phyloP scores from a whole-genome alignment of 2,888 invertebrate genomes.

The Caenorhabditis zanzibari region DNA sequence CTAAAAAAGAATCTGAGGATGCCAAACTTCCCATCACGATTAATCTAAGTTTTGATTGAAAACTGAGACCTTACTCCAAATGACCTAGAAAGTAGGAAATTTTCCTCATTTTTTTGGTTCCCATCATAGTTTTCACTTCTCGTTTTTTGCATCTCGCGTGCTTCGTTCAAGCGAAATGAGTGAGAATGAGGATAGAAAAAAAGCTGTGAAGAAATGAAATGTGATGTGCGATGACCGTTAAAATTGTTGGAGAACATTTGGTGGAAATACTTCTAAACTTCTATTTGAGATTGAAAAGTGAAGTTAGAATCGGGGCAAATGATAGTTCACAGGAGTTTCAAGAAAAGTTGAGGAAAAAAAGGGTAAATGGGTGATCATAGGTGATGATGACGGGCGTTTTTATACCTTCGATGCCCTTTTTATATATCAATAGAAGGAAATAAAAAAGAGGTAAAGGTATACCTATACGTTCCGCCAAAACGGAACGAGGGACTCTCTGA shows the following conservation, averaged over 20 bases:
- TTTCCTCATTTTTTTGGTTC: constrained; percentile 23
- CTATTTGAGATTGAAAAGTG: constrained; percentile 8
- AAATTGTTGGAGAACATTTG: constrained; percentile 14
- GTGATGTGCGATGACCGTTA: constrained; percentile 45
- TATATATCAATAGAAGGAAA: constrained; percentile 31
- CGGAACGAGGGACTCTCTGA: constrained; percentile 35
- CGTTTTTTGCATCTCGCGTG: constrained; percentile 7
- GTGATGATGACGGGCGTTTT: constrained; percentile 32
- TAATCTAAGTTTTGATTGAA: neutral
- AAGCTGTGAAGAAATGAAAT: constrained; percentile 13
- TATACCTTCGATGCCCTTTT: constrained; percentile 33
- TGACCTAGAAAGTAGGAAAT: constrained; percentile 26
- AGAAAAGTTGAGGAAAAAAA: neutral
- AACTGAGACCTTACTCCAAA: neutral
- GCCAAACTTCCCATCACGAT: neutral
- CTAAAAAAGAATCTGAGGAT: too few relatives aligned
- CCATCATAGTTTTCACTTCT: constrained; percentile 35
- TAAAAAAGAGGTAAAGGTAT: constrained; percentile 41
- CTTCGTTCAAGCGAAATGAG: constrained; percentile 32
- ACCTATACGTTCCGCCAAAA: constrained; percentile 49
- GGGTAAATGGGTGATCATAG: constrained; percentile 24
- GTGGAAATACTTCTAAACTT: constrained; percentile 11
- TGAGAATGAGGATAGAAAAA: constrained; percentile 17
- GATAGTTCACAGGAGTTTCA: neutral
- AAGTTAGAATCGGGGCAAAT: neutral